Base-by-base conservation (phyloP, 2,888 invertebrate genomes). In the Netelia melanura region DNA sequence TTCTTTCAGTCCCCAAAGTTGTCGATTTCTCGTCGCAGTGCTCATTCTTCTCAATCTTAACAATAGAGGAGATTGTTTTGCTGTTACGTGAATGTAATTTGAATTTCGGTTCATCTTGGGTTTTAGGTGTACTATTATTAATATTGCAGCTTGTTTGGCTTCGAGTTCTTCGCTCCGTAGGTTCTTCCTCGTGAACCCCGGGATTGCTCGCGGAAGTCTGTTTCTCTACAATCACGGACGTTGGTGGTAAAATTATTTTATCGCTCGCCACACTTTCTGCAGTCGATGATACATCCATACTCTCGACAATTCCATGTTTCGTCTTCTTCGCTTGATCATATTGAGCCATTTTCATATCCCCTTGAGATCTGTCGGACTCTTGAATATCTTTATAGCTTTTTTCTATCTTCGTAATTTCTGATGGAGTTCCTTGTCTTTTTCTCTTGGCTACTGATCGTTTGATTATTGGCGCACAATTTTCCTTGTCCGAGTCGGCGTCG, bases 401-500 rank as follows among this genome's bases (percentile, higher is more conserved):
- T 14, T 10, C 62, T 8, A 17, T 17, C 9, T 78, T 77, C 17
- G 74, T 10, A 0, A 17, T 65, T 62, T 83, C 85, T 2, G 17
- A n/a, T 3, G 62, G 54, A 8, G 52, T 14, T 10, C 58, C 11
- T 43, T 78, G 74, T 3, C 77, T 80, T 23, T 70, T 85, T 52
- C 81, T 68, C 54, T 85, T 86, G 9, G 65, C 6, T n/a, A 70
- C 75, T 54, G 6, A 17, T 1, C 38, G 6, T 43, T 48, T 58
- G 3, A 75, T 43, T 10, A 62, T 44, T 25, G 91, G 90, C 10
- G 79, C 71, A 17, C 85, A 23, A 64, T 92, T 92, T 75, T 92
- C 92, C 80, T 92, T 92, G 80, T 92, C 87, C 3, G 88, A 90
- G 62, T 91, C 92, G 3, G 43, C 38, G n/a, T 90, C 89, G 9